phyloP scores from a whole-genome alignment of 2,113 vertebrate genomes.

The Sterna hirundo region DNA sequence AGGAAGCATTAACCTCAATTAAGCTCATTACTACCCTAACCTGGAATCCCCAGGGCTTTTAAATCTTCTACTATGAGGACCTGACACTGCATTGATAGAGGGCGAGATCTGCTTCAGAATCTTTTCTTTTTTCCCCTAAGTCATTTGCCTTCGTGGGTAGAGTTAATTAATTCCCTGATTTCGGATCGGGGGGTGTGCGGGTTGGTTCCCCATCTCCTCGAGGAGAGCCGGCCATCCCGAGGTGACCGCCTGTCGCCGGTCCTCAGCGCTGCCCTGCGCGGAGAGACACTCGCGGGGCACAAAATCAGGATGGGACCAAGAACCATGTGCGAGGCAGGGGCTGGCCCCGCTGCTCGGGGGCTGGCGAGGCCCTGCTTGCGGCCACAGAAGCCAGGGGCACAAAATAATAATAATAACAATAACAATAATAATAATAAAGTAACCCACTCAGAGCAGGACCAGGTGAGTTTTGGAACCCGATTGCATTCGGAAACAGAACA shows the following conservation, averaged over 20 bases:
- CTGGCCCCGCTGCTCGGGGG: not conserved
- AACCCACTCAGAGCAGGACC: not conserved
- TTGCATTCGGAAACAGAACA: accelerated
- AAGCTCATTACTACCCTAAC: constrained; percentile 85
- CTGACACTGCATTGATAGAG: constrained; percentile 70
- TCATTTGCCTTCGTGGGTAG: constrained; percentile 1
- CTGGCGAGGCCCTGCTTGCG: not conserved
- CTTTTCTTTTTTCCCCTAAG: not conserved
- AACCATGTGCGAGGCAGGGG: not conserved
- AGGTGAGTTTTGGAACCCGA: not conserved
- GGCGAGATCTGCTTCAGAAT: constrained; percentile 59
- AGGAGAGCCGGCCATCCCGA: not conserved
- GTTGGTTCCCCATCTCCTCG: not conserved
- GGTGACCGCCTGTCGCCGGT: too few species aligned
- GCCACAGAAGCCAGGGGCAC: not conserved
- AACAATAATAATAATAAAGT: not conserved
- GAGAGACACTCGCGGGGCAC: not conserved
- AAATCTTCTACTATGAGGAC: constrained; percentile 72
- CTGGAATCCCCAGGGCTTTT: constrained; percentile 68
- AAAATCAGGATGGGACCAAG: not conserved
- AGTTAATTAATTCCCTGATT: constrained; percentile 55
- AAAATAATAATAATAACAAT: not conserved
- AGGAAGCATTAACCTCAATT: constrained; percentile 94
- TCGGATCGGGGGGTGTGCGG: not conserved
- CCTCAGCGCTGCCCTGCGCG: not conserved